Evolutionary conservation across 2,888 invertebrate species (phyloP), one percentile per base, ranked within the genome.

Genomic region (Clepsis dumicolana): DNA sequence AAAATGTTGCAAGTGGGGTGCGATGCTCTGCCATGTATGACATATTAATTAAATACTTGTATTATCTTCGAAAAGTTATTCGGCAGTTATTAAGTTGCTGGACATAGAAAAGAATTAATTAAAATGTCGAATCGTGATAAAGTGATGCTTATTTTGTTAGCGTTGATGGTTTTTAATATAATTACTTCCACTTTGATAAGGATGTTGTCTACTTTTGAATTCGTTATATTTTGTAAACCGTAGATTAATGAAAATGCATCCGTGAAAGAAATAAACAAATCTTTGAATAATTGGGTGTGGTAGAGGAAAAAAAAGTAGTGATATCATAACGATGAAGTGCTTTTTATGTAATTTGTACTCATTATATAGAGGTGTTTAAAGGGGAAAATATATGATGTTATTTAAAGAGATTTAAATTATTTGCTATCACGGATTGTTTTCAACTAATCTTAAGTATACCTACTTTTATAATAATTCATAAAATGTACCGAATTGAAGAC

Each of bases 191-290:
- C 3, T 48, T 7, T 18, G 21, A 48, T 48, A 44, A 4, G 41
- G 44, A 48, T 8, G 12, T 21, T 12, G 21, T 21, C 48, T 48
- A 48, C 10, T 21, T 48, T 48, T 21, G 48, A 48, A 48, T 21
- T 48, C 21, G 21, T 21, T 48, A 48, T 48, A 21, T 48, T 48
- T 48, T 48, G 10, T 48, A 44, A 44, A 44, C 8, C 16, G 4
- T 44, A 21, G 48, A 48, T 48, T 48, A 48, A 48, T 48, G 21
- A 48, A 48, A 48, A 48, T 48, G 0, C 21, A 48, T 12, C 48
- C 21, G 21, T 48, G 21, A 21, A 2, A 21, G 10, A 21, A 48
- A 21, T 3, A 48, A 44, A 1, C 8, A 8, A 16, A 48, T 21
- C 21, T 48, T 10, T 21, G 21, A 21, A 21, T 21, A 12, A 21